Evolutionary conservation across 2,113 vertebrate species (phyloP).

Genomic region (Hypomesus transpacificus): DNA sequence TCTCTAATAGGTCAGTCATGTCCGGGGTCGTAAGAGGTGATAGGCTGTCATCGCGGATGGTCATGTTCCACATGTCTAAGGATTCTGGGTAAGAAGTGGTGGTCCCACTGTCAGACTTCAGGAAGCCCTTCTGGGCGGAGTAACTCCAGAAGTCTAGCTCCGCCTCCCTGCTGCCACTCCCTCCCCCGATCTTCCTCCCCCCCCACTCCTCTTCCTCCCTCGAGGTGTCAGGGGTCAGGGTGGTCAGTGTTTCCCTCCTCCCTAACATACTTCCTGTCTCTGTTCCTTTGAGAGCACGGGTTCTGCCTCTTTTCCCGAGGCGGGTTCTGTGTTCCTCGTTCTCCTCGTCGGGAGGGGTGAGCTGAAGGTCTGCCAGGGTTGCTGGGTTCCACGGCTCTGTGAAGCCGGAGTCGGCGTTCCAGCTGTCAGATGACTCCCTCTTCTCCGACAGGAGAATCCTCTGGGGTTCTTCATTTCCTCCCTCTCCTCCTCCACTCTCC

Average conservation of each 20-base stretch:
- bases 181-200: conserved; percentile 31
- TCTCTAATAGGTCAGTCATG: conserved; percentile 54
- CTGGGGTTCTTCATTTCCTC: conserved; percentile 10
- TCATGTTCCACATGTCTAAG: conserved; percentile 68
- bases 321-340: conserved; percentile 29
- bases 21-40: conserved; percentile 69
- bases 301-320: background rate
- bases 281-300: conserved; percentile 9
- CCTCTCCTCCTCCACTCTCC: background rate
- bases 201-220: conserved; percentile 63
- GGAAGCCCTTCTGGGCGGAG: conserved; percentile 61
- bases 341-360: conserved; percentile 62
- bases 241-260: conserved; percentile 40
- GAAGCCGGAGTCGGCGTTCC: conserved; percentile 42
- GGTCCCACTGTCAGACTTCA: conserved; percentile 61
- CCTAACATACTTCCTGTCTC: conserved; percentile 18
- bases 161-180: background rate
- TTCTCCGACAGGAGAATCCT: conserved; percentile 50
- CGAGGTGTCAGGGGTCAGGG: conserved; percentile 64
- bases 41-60: conserved; percentile 62
- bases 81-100: conserved; percentile 61
- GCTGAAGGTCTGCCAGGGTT: conserved; percentile 54
- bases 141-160: conserved; percentile 66
- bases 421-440: conserved; percentile 47
- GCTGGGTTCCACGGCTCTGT: conserved; percentile 52